These are phyloP conservation scores for Phragmatobia fuliginosa DNA, from an alignment of 2,888 invertebrate species.

Conservation along the genomic window DNA sequence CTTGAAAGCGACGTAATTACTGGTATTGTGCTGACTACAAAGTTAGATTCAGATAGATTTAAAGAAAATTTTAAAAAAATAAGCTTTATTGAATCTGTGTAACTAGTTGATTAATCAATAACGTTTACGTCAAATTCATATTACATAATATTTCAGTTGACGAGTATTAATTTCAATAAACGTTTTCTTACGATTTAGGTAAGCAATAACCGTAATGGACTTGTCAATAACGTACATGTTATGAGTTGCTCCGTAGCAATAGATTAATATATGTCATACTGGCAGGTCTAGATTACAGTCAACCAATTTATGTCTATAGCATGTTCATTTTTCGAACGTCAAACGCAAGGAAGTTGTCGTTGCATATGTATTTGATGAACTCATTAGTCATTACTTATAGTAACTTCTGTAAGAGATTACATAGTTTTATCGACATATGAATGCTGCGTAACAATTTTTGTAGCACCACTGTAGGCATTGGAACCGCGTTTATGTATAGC, in stretches of 20 bases:
- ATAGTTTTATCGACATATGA: not conserved
- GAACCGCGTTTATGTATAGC: too few relatives aligned
- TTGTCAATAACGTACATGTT: conserved; percentile 33
- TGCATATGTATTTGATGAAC: not conserved
- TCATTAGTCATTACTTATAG: not conserved
- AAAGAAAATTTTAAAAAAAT: not conserved
- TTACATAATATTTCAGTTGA: not conserved
- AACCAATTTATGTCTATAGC: not conserved
- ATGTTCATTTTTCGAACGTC: conserved; percentile 1
- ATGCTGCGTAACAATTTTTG: not conserved
- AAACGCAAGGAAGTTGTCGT: not conserved
- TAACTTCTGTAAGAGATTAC: not conserved
- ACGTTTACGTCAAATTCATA: not conserved
- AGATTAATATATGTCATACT: conserved; percentile 32
- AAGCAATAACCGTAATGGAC: conserved; percentile 27
- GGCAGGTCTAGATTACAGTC: conserved; percentile 20
- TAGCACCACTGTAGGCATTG: not conserved
- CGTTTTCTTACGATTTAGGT: conserved; percentile 21
- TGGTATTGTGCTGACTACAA: not conserved
- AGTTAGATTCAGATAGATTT: not conserved
- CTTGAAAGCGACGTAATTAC: not conserved
- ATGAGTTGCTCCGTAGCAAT: conserved; percentile 35
- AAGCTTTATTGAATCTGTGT: not conserved
- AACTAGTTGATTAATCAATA: not conserved
- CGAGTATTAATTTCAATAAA: not conserved